Evolutionary conservation across 2,888 invertebrate genomes (phyloP).

Genomic region (Campaea margaritaria): DNA sequence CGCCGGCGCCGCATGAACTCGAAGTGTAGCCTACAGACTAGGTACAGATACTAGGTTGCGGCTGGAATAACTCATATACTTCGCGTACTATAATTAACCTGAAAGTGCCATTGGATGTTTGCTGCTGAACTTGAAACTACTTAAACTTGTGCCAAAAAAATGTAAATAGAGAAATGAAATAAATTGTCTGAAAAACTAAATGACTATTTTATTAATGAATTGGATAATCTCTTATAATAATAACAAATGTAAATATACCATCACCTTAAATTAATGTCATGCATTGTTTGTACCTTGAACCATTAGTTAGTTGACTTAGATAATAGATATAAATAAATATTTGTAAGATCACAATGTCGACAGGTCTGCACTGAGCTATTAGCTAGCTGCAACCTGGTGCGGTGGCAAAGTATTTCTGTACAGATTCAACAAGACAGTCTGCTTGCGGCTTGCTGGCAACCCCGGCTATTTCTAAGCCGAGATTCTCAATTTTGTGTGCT

Average conservation of each 20-base stretch:
- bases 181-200: slow-evolving; percentile 3
- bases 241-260: slow-evolving; percentile 43
- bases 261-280: slow-evolving; percentile 37
- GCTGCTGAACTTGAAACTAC: too few species aligned
- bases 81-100: too few species aligned
- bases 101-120: too few species aligned
- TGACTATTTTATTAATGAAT: slow-evolving; percentile 20
- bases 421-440: slow-evolving; percentile 64
- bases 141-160: too few species aligned
- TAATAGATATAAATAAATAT: slow-evolving; percentile 1
- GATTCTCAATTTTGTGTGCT: slow-evolving; percentile 74
- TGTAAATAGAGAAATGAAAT: background rate
- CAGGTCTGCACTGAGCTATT: background rate
- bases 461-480: slow-evolving; percentile 75
- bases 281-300: slow-evolving; percentile 1
- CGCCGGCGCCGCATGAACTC: slow-evolving; percentile 6
- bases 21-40: slow-evolving; percentile 25
- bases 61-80: background rate
- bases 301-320: slow-evolving; percentile 6
- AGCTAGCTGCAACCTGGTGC: slow-evolving; percentile 45
- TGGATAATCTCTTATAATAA: slow-evolving; percentile 5
- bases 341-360: background rate
- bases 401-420: slow-evolving; percentile 61
- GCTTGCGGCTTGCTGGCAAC: slow-evolving; percentile 67
- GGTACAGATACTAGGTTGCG: background rate